Percentiles rank a stretch among this genome's conserved stretches.
Evolutionary conservation across 2,888 invertebrate genomes (phyloP).

Genomic region (Clivina fossor): DNA sequence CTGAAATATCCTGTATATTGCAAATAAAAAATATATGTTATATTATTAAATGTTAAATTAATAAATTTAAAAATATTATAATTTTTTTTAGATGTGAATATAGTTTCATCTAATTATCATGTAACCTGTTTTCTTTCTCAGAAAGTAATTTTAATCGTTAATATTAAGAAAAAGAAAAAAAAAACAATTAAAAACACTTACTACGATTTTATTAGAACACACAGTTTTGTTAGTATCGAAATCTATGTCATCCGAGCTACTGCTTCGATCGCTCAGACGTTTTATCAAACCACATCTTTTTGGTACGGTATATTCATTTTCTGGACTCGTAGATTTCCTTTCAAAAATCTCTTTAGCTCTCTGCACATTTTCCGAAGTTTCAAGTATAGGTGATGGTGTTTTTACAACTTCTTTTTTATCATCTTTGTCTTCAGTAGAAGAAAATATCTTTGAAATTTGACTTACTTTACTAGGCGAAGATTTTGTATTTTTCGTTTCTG

Average conservation of each 20-base stretch:
- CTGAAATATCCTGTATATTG: too few species aligned
- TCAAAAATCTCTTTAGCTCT: conserved; percentile 25
- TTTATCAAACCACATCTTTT: conserved; percentile 2
- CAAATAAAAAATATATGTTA: too few species aligned
- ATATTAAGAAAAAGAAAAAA: background rate
- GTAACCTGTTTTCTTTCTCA: too few species aligned
- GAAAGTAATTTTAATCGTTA: too few species aligned
- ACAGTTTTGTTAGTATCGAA: conserved; percentile 15
- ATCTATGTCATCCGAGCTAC: conserved; percentile 6
- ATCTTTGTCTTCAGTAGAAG: background rate
- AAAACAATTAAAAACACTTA: conserved; percentile 16
- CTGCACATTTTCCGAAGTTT: conserved; percentile 15
- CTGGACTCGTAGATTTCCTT: conserved; percentile 2
- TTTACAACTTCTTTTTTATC: conserved; percentile 1
- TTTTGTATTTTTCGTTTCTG: too few species aligned
- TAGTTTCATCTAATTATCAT: too few species aligned
- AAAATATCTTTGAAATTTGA: conserved; percentile 22
- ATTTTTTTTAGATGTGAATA: too few species aligned
- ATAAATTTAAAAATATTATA: too few species aligned
- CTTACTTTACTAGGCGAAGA: conserved; percentile 8
- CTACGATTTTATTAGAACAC: conserved; percentile 8
- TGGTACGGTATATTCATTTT: background rate
- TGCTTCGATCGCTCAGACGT: background rate
- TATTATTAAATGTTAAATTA: too few species aligned
- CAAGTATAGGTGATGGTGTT: conserved; percentile 1